Evolutionary conservation across 2,797 vertebrate species (phyloP), one percentile per base, ranked within the genome.

Genomic region (Mus spretus): DNA sequence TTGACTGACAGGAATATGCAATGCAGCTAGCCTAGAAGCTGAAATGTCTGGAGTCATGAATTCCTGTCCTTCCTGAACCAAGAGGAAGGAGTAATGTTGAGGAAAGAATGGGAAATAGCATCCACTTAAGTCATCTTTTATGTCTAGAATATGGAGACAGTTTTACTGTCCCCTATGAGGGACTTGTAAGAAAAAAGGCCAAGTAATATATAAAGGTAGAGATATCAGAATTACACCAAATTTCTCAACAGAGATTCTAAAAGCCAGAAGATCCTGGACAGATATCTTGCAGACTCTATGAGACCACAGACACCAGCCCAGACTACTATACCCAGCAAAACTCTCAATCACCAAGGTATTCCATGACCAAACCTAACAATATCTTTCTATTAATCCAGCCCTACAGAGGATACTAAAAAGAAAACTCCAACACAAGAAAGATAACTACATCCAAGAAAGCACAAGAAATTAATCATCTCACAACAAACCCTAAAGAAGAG

Each of bases 141-240:
- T 89, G 84, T 88, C 87, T 89, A 88, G 93, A 97, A 95, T 78
- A 88, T 34, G 4, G 77, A 97, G 78, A 94, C 83, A 94, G 81
- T 96, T 97, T 95, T 94, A 96, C 78, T 85, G 92, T 93, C 77
- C 85, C 84, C 93, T 92, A 74, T 53, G n/a, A 93, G 90, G 90
- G 47, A 91, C 77, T 90, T 91, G 89, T 90, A 92, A 80, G 93
- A 95, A 88, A 72, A 70, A 72, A 37, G 34, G 67, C 67, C 34
- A 72, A 72, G 34, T n/a, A 72, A 72, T 9, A 72, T n/a, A 70
- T 70, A n/a, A 70, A n/a, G 34, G 67, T n/a, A n/a, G 67, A 72
- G 6, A n/a, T 72, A 72, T 72, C 15, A 72, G 34, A 70, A n/a
- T 70, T 70, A n/a, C 65, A 70, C 14, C 65, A 70, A 31, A 70